Percentiles rank a stretch among this genome's conserved stretches.
phyloP scores from a whole-genome alignment of 2,797 vertebrate genomes.

The Pseudochromis fuscus region DNA sequence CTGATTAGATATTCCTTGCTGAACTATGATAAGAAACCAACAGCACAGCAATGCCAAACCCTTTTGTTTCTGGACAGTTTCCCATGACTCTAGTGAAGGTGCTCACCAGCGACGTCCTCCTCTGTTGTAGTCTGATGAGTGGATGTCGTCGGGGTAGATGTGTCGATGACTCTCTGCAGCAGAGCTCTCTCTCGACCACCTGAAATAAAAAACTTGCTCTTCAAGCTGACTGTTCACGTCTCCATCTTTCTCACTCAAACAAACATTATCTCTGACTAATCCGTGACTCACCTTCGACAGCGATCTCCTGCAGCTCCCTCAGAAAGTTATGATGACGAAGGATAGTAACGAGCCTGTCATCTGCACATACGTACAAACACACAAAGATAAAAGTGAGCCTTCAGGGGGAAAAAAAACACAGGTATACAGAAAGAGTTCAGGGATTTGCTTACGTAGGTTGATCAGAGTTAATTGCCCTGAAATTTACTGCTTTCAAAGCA shows the following conservation, averaged over 20 bases:
- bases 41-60: background rate
- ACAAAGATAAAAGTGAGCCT: conserved; percentile 2
- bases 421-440: conserved; percentile 66
- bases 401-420: conserved; percentile 33
- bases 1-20: conserved; percentile 8
- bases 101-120: conserved; percentile 79
- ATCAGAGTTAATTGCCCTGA: conserved; percentile 77
- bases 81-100: background rate
- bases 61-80: background rate
- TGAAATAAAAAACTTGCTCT: conserved; percentile 53
- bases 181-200: conserved; percentile 86
- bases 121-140: conserved; percentile 69
- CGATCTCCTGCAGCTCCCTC: conserved; percentile 93
- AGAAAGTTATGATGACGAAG: conserved; percentile 93
- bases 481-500: conserved; percentile 75
- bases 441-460: conserved; percentile 53
- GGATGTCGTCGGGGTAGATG: conserved; percentile 77
- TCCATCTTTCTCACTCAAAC: background rate
- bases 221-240: background rate
- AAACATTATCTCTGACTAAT: background rate
- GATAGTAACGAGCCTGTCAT: conserved; percentile 92
- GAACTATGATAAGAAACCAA: conserved; percentile 15
- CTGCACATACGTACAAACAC: conserved; percentile 75
- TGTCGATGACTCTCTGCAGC: conserved; percentile 72
- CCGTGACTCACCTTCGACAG: conserved; percentile 87